Evolutionary conservation across 2,797 vertebrate species (phyloP).

Genomic region (Sebastolobus altivelis): DNA sequence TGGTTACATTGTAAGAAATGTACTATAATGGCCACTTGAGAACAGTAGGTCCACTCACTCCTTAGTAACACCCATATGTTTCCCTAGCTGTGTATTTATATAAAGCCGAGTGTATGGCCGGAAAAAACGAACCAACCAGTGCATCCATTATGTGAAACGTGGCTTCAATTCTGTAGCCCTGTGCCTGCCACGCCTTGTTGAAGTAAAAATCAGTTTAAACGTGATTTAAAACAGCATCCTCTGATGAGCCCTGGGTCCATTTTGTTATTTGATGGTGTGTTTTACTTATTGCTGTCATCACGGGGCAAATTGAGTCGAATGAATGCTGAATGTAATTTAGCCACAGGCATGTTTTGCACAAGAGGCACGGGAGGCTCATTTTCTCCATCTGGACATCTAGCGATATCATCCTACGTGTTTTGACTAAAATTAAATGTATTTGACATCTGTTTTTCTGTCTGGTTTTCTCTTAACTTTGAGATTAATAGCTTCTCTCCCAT

Average conservation of each 20-base stretch:
- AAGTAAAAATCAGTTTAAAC: background rate
- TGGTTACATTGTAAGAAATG: background rate
- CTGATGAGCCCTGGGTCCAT: slow-evolving; percentile 10
- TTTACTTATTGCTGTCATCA: slow-evolving; percentile 26
- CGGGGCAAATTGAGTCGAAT: slow-evolving; percentile 3
- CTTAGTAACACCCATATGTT: background rate
- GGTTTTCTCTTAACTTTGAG: background rate
- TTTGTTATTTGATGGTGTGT: slow-evolving; percentile 5
- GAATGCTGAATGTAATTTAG: slow-evolving; percentile 34
- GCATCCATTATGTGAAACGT: slow-evolving; percentile 3
- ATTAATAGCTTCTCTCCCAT: background rate
- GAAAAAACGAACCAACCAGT: background rate
- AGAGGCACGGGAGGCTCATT: background rate
- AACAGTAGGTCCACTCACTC: background rate
- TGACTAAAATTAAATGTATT: background rate
- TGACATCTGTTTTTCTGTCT: background rate
- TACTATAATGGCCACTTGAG: background rate
- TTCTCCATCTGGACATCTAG: slow-evolving; percentile 8
- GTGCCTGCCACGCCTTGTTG: background rate
- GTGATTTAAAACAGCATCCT: slow-evolving; percentile 16
- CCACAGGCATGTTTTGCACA: slow-evolving; percentile 7
- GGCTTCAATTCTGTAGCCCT: background rate
- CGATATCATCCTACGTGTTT: background rate
- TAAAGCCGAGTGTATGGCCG: background rate
- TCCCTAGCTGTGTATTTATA: background rate